Evolutionary conservation across 35 echinoderm and acorn worm genomes (phyloP), one percentile per base, ranked within the genome.

Genomic region (Ophiothrix spiculata): DNA sequence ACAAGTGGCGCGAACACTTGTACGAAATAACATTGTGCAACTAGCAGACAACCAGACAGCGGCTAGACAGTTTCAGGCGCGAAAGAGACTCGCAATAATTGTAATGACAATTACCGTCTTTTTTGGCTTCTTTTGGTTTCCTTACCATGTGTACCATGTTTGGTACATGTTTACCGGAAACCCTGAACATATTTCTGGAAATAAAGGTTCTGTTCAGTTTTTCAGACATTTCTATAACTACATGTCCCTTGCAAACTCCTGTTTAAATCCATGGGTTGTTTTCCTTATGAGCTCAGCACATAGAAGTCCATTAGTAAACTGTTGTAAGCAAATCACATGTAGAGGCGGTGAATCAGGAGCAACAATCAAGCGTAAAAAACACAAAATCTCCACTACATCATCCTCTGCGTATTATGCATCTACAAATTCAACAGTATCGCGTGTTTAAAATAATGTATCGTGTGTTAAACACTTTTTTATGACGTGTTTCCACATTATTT

Each of bases 101-200:
- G 37, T 92, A 25, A 80, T 96, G 23, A 88, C 83, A 0, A 85
- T 96, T 13, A 87, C 86, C 32, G 37, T 96, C 16, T 92, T 96
- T 38, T 96, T 96, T 49, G 77, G 77, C 39, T 54, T 96, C 2
- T 96, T 85, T 40, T 96, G 93, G 93, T 81, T 96, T 13, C 93
- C 93, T 21, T 92, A 96, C 83, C 90, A 90, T 35, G 25, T 40
- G 0, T 94, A 87, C 25, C 75, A 37, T 25, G 21, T 94, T 34
- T 83, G 83, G 82, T 76, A 90, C 77, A 81, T 75, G 15, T 16
- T 39, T 6, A 31, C 35, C 78, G 36, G 33, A n/a, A 15, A 38
- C 15, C 35, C 1, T 3, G 33, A 36, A 28, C 21, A 16, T 0
- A 13, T 23, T 0, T 19, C 15, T 33, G 54, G 16, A 1, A 11